phyloP scores from a whole-genome alignment of 2,888 invertebrate genomes.

The Caenorhabditis sinica region DNA sequence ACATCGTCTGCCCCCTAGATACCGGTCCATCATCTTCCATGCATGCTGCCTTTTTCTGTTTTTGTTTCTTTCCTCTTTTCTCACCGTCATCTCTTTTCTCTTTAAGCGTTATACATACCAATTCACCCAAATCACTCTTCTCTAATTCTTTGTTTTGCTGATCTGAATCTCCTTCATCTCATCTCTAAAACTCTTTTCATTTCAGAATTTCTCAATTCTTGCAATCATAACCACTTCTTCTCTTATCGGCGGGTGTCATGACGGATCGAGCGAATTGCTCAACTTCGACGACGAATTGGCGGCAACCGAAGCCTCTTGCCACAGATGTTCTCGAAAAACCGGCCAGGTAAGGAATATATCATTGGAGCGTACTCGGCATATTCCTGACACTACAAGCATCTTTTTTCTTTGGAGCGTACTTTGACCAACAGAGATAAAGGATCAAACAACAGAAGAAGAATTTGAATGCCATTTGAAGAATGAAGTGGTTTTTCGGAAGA shows the following conservation, averaged over 20 bases:
- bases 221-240: neutral
- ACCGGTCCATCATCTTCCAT: slow-evolving; percentile 56
- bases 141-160: slow-evolving; percentile 38
- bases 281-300: slow-evolving; percentile 53
- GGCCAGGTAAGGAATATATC: slow-evolving; percentile 51
- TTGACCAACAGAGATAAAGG: slow-evolving; percentile 38
- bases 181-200: neutral
- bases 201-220: slow-evolving; percentile 11
- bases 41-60: slow-evolving; percentile 54
- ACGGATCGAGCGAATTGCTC: slow-evolving; percentile 59
- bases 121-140: slow-evolving; percentile 26
- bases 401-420: neutral
- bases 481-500: slow-evolving; percentile 42
- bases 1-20: slow-evolving; percentile 47
- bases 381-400: slow-evolving; percentile 36
- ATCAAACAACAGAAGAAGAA: slow-evolving; percentile 56
- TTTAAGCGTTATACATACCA: slow-evolving; percentile 12
- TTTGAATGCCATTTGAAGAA: slow-evolving; percentile 27
- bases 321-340: slow-evolving; percentile 65
- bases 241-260: slow-evolving; percentile 40
- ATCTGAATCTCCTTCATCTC: neutral
- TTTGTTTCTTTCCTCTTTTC: slow-evolving; percentile 54
- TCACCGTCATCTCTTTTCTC: slow-evolving; percentile 24
- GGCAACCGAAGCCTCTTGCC: slow-evolving; percentile 57
- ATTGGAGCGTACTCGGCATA: neutral